phyloP scores from a whole-genome alignment of 2,888 invertebrate species.

The Hemicrepidius hirtus region DNA sequence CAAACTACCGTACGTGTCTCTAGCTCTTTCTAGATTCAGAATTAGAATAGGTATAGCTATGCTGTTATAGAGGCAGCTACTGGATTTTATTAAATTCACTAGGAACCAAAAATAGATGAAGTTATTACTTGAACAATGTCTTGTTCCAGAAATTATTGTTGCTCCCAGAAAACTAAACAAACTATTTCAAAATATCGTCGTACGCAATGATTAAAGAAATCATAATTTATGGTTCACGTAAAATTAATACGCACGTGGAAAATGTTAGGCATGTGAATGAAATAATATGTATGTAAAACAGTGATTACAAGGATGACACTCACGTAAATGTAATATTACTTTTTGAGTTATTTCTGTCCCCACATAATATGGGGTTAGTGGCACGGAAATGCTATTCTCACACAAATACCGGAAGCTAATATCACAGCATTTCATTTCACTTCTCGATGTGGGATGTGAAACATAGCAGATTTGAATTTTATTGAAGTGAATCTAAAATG shows the following conservation, averaged over 20 bases:
- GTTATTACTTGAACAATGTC: no score
- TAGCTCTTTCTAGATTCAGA: no score
- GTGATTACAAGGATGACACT: background rate
- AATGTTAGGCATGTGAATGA: background rate
- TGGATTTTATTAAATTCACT: no score
- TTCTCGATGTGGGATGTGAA: background rate
- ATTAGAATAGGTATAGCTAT: no score
- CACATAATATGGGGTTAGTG: slow-evolving; percentile 34
- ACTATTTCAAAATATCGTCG: no score
- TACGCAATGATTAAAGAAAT: no score
- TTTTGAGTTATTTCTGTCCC: slow-evolving; percentile 8
- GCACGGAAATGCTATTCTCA: slow-evolving; percentile 41
- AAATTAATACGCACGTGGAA: background rate
- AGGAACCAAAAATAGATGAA: no score
- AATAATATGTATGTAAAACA: background rate
- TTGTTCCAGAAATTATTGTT: no score
- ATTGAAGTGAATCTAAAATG: slow-evolving; percentile 27
- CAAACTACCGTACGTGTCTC: no score
- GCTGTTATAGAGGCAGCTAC: no score
- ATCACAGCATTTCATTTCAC: background rate
- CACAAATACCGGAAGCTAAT: slow-evolving; percentile 33
- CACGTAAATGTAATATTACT: slow-evolving; percentile 12
- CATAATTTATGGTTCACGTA: no score
- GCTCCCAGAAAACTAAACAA: no score
- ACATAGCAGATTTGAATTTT: slow-evolving; percentile 25